phyloP scores from a whole-genome alignment of 2,113 vertebrate species.

The Crotalus helleri region DNA sequence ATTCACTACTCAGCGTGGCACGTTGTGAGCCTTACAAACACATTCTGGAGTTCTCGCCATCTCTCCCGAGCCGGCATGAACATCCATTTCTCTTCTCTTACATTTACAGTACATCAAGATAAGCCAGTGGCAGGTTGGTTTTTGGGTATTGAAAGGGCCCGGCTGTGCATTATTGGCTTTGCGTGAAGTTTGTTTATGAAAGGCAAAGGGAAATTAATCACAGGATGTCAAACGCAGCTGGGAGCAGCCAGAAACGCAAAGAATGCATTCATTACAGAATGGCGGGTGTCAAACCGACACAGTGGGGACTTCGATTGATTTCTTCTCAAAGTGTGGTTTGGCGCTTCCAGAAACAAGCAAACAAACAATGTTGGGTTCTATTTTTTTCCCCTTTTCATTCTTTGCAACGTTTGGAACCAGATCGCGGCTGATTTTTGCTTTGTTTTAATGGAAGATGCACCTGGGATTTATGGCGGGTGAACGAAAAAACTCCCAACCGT shows the following conservation, averaged over 20 bases:
- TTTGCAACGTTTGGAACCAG: background rate
- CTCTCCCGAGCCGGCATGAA: conserved; percentile 48
- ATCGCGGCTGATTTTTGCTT: background rate
- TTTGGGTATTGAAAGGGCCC: conserved; percentile 52
- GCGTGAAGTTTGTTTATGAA: conserved; percentile 69
- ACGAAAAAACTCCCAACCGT: too few relatives aligned
- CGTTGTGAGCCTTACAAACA: conserved; percentile 49
- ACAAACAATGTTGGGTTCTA: conserved; percentile 32
- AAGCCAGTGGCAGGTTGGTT: conserved; percentile 25
- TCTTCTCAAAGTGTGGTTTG: background rate
- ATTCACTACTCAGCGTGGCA: conserved; percentile 14
- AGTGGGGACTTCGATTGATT: conserved; percentile 60
- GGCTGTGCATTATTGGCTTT: conserved; percentile 64
- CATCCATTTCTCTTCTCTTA: conserved; percentile 60
- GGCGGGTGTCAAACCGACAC: conserved; percentile 52
- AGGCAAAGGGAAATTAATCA: conserved; percentile 70
- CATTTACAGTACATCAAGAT: conserved; percentile 17
- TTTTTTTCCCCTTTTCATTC: background rate
- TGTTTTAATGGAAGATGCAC: background rate
- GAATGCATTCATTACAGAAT: conserved; percentile 64
- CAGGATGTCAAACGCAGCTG: conserved; percentile 31
- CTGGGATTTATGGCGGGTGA: background rate
- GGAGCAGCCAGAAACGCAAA: conserved; percentile 57
- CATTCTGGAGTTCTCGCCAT: conserved; percentile 24
- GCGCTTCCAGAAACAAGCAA: background rate